phyloP scores from a whole-genome alignment of 2,888 invertebrate genomes.

The Plagiodera versicolora region DNA sequence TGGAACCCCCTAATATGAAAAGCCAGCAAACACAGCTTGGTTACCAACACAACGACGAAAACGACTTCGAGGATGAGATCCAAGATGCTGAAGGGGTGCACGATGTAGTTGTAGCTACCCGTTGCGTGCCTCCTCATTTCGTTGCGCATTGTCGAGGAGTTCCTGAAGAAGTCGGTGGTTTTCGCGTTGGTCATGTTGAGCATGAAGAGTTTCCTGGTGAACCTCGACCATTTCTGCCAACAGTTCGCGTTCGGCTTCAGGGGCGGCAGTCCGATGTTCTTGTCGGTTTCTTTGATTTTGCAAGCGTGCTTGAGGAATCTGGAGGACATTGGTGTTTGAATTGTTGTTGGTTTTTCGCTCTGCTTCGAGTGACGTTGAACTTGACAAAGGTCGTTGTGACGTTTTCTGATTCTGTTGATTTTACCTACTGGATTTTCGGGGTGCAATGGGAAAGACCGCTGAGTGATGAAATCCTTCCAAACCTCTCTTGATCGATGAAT shows the following conservation, averaged over 20 bases:
- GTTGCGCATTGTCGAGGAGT: conserved; percentile 5
- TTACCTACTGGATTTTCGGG: too few relatives aligned
- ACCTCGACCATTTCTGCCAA: not conserved
- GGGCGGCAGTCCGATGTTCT: not conserved
- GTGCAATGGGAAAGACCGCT: too few relatives aligned
- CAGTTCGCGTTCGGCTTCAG: conserved; percentile 8
- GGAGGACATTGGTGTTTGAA: not conserved
- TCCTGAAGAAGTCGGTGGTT: conserved; percentile 16
- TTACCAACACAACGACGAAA: conserved; percentile 2
- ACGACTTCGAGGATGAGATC: conserved; percentile 4
- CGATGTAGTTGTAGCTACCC: conserved; percentile 12
- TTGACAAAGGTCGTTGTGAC: not conserved
- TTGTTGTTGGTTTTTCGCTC: not conserved
- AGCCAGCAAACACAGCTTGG: not conserved
- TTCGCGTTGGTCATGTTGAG: conserved; percentile 10
- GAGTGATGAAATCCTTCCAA: too few relatives aligned
- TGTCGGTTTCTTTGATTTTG: not conserved
- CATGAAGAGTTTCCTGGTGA: not conserved
- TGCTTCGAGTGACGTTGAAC: not conserved
- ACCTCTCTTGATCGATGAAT: too few relatives aligned
- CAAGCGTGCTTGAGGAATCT: not conserved
- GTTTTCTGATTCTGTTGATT: too few relatives aligned
- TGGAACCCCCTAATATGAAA: not conserved
- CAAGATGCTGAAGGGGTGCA: conserved; percentile 30
- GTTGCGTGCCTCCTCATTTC: conserved; percentile 19